phyloP scores from a whole-genome alignment of 2,797 vertebrate species.

The Acrossocheilus wenchowensis region DNA sequence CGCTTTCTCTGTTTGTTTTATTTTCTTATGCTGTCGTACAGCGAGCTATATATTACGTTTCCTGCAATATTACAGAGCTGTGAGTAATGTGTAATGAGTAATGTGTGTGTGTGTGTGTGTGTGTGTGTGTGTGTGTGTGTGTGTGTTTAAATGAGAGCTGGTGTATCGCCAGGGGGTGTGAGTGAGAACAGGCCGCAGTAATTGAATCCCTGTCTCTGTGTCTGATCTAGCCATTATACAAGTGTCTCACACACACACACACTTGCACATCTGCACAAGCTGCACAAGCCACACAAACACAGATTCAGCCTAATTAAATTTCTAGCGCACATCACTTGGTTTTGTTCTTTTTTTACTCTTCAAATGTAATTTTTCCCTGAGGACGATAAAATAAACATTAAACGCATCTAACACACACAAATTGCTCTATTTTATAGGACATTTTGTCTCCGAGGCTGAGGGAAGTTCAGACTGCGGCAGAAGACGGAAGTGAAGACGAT shows the following conservation, averaged over 20 bases:
- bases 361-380: conserved; percentile 61
- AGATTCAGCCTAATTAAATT: conserved; percentile 77
- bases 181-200: conserved; percentile 80
- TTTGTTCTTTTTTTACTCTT: conserved; percentile 71
- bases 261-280: conserved; percentile 36
- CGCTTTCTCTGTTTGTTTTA: conserved; percentile 63
- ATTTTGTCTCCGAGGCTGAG: conserved; percentile 51
- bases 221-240: conserved; percentile 64
- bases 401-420: conserved; percentile 59
- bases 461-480: conserved; percentile 45
- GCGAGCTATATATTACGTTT: conserved; percentile 58
- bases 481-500: conserved; percentile 43
- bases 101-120: conserved; percentile 33
- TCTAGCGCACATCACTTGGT: conserved; percentile 74
- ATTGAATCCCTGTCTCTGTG: conserved; percentile 77
- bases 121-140: conserved; percentile 42
- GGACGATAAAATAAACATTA: conserved; percentile 66
- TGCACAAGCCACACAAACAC: conserved; percentile 49
- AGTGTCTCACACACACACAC: conserved; percentile 49
- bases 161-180: conserved; percentile 73
- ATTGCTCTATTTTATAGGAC: conserved; percentile 53
- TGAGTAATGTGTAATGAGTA: conserved; percentile 62
- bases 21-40: conserved; percentile 58
- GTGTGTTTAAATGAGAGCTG: conserved; percentile 62
- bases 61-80: conserved; percentile 55